Evolutionary conservation across 2,797 vertebrate species (phyloP), one percentile per base, ranked within the genome.

Genomic region (Typhlichthys eigenmanni): DNA sequence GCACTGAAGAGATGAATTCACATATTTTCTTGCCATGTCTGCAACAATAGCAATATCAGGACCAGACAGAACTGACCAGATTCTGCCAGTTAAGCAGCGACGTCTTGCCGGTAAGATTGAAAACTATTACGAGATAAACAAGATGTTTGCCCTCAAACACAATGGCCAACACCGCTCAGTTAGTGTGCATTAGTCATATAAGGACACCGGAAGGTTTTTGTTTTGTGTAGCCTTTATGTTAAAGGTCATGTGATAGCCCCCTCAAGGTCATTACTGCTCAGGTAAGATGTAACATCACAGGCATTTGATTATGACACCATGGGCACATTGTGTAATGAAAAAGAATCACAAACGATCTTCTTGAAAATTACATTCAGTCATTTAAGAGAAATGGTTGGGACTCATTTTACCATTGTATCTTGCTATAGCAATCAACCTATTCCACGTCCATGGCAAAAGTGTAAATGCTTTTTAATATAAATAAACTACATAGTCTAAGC

Each of bases 231-330:
- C 66, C 46, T 55, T 66, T 77, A 73, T 71, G 78, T 64, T 61
- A 62, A 66, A 62, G 68, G 78, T 76, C 76, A 78, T 69, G 76
- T 86, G 77, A 73, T 69, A 71, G 81, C 76, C 76, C 86, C 89
- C 89, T 91, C 74, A 82, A 79, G 88, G 89, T 91, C 87, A 88
- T 90, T 89, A 89, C 85, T 87, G 88, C 82, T 86, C 86, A 85
- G 61, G 86, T 83, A 85, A 82, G 88, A 88, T 89, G 87, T 89
- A 89, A 91, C 88, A 90, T 92, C 87, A 91, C 78, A 74, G 83
- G 75, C 84, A 79, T 80, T 82, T 87, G 91, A 90, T 90, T 89
- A 92, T 88, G 85, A 85, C 81, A 86, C 75, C 81, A 79, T 76
- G 69, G 80, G 73, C 86, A 70, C 72, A 81, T 71, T 73, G 87